A percentile compares a stretch with the other conserved stretches of the same genome.
phyloP scores from a whole-genome alignment of 2,113 vertebrate species.

The Lophotis ruficrista region DNA sequence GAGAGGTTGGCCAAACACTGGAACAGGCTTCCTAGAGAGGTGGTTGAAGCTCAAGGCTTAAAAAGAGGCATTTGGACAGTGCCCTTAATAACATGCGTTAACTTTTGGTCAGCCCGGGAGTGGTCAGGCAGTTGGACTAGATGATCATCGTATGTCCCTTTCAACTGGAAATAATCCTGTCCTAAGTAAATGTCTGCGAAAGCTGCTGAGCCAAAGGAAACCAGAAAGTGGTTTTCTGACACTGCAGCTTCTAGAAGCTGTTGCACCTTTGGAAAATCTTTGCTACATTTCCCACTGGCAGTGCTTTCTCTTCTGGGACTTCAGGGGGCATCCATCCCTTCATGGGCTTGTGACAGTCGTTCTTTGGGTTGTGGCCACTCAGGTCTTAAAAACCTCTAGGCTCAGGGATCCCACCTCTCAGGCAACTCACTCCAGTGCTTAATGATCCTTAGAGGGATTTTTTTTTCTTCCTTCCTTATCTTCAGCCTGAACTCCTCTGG shows the following conservation, averaged over 20 bases:
- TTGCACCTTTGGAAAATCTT: not conserved
- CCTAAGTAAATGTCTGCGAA: not conserved
- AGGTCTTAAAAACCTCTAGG: not conserved
- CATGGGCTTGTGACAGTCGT: not conserved
- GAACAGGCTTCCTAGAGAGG: not conserved
- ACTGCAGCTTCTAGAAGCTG: not conserved
- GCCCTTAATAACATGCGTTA: not conserved
- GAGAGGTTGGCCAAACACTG: not conserved
- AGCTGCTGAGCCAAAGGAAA: not conserved
- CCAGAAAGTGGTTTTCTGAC: not conserved
- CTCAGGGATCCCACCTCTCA: too few relatives aligned
- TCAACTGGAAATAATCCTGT: not conserved
- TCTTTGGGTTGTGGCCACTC: not conserved
- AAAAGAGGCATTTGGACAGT: not conserved
- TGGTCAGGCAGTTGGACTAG: not conserved
- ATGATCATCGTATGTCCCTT: not conserved
- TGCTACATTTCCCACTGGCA: not conserved
- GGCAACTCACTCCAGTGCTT: not conserved
- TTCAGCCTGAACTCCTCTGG: not conserved
- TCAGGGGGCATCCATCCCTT: not conserved
- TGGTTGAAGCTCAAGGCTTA: fast-evolving
- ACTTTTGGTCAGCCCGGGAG: not conserved
- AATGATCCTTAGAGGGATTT: not conserved
- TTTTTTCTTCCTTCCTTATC: not conserved
- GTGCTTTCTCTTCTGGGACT: not conserved